Evolutionary conservation across 2,888 invertebrate genomes (phyloP).

Genomic region (Odontothrips loti): DNA sequence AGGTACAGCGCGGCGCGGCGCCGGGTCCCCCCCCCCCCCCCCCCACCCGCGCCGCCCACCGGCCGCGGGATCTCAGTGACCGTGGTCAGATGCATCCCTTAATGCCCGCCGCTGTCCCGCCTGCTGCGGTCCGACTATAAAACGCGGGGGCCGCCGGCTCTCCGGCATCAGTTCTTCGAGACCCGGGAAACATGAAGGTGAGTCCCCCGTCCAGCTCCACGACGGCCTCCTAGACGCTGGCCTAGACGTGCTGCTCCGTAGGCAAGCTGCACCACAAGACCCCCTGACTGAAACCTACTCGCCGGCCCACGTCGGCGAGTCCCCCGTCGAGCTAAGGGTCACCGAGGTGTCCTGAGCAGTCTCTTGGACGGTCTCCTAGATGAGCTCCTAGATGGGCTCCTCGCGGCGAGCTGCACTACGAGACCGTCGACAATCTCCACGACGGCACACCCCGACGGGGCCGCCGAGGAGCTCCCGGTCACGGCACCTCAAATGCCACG

Average conservation of each 20-base stretch:
- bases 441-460: too few species aligned
- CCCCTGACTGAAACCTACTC: background rate
- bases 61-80: background rate
- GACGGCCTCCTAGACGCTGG: background rate
- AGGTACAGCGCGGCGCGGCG: too few species aligned
- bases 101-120: background rate
- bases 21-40: background rate
- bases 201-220: background rate
- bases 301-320: too few species aligned
- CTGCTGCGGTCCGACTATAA: background rate
- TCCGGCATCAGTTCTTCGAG: constrained; percentile 1
- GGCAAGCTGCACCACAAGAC: background rate
- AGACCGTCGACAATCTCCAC: too few species aligned
- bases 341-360: too few species aligned
- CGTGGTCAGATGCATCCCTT: background rate
- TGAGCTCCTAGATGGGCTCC: too few species aligned
- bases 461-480: too few species aligned
- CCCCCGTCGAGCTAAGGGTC: background rate
- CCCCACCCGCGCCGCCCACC: background rate
- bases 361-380: too few species aligned
- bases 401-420: too few species aligned
- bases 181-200: constrained; percentile 22
- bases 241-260: background rate
- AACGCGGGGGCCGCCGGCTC: background rate
- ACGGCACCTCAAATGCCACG: too few species aligned